Percentiles rank a stretch among this genome's conserved stretches.
phyloP scores from a whole-genome alignment of 2,113 vertebrate genomes.

The Ictalurus furcatus region DNA sequence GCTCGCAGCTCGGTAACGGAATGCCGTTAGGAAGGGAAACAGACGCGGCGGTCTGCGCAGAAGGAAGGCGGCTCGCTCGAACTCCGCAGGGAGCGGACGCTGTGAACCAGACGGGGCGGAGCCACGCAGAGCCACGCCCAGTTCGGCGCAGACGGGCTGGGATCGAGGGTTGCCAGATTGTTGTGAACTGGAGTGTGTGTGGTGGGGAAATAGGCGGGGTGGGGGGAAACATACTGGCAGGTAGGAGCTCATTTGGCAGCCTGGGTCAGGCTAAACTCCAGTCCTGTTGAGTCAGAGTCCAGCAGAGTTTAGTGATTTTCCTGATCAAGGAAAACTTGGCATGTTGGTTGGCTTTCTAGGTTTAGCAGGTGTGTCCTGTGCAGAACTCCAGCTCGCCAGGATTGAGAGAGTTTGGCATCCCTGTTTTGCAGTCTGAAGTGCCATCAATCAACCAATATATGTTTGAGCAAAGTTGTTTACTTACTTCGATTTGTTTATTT shows the following conservation, averaged over 20 bases:
- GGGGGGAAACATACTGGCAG: background rate
- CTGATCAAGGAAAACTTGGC: background rate
- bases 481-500: background rate
- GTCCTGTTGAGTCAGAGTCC: background rate
- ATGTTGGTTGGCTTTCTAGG: background rate
- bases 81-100: slow-evolving; percentile 66
- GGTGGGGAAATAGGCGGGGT: too few relatives aligned
- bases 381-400: slow-evolving; percentile 1
- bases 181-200: background rate
- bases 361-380: background rate
- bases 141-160: slow-evolving; percentile 69
- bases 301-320: background rate
- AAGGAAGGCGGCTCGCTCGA: slow-evolving; percentile 66
- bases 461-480: background rate
- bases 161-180: slow-evolving; percentile 54
- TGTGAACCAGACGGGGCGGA: slow-evolving; percentile 78
- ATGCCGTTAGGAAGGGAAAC: slow-evolving; percentile 35
- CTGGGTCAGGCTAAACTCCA: background rate
- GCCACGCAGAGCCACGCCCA: slow-evolving; percentile 63
- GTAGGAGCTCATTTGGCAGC: slow-evolving; percentile 7
- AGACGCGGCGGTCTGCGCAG: slow-evolving; percentile 32
- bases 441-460: background rate
- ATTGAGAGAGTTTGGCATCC: background rate
- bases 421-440: background rate
- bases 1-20: slow-evolving; percentile 34